Evolutionary conservation across 1,140 invertebrate species (phyloP), one percentile per base, ranked within the genome.

Genomic region (Teleogryllus occipitalis): DNA sequence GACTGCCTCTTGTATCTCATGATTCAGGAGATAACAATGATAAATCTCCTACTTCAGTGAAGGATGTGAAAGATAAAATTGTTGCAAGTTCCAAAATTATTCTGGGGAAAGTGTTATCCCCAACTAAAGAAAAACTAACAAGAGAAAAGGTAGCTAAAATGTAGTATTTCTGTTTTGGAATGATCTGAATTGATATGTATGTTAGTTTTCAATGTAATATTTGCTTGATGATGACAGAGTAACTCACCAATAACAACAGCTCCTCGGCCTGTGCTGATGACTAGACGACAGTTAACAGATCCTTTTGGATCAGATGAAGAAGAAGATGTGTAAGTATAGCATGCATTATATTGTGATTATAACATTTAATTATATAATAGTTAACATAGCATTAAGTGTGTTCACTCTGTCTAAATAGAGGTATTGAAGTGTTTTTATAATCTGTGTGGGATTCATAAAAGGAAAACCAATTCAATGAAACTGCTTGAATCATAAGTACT

Each of bases 221-320:
- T 77, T 54, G 76, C 15, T 27, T 54, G 6, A 47, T 47, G 78
- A 8, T 80, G 77, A 72, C 83, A 88, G 87, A 88, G 86, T 81
- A 87, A 87, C 82, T 88, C 87, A 73, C 87, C 87, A 78, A 84
- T 86, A 65, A 85, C 85, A 80, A 76, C 81, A 79, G 81, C 48
- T 39, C 75, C 76, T 81, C 81, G 89, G 82, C 88, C 89, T 74
- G 87, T 90, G 82, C 86, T 96, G 82, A 96, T 96, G 95, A 96
- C 95, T 5, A 89, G 94, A 81, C 92, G 95, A 79, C 94, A 97
- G 87, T 88, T 95, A 79, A 93, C 92, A 18, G 96, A 97, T 89
- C 95, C 96, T 6, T 96, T 97, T 87, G 96, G 95, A 75, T 96
- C 94, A 76, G 95, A 97, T 84, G 95, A 96, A 48, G 95, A 97